These are phyloP conservation scores for Julus scandinavius DNA, from an alignment of 2,888 invertebrate genomes.

Conservation along the genomic window DNA sequence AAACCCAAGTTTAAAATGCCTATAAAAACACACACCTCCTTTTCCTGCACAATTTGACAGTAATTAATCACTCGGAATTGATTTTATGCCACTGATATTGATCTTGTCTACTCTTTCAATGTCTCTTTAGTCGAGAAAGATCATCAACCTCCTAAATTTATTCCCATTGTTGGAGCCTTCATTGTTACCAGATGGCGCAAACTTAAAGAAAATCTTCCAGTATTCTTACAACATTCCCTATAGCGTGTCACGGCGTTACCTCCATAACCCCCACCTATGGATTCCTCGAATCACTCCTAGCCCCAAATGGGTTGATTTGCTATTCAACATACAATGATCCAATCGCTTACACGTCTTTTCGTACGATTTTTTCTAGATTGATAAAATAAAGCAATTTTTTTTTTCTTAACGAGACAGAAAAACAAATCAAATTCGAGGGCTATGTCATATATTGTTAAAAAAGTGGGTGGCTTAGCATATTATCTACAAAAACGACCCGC, in stretches of 20 bases:
- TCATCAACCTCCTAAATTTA: conserved; percentile 54
- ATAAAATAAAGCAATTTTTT: conserved; percentile 42
- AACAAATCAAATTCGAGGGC: conserved; percentile 43
- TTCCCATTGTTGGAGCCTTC: conserved; percentile 49
- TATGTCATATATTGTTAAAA: background rate
- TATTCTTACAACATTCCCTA: conserved; percentile 51
- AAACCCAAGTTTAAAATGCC: conserved; percentile 45
- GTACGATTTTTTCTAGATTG: conserved; percentile 38
- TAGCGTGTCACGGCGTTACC: conserved; percentile 44
- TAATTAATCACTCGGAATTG: conserved; percentile 56
- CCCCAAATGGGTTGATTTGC: conserved; percentile 45
- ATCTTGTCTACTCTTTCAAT: conserved; percentile 54
- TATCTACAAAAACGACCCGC: conserved; percentile 15
- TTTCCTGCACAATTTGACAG: conserved; percentile 54
- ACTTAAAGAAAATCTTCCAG: conserved; percentile 49
- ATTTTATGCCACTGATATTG: conserved; percentile 56
- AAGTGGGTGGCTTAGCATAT: conserved; percentile 31
- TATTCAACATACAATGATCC: conserved; percentile 46
- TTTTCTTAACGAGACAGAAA: conserved; percentile 36
- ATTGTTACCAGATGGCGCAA: conserved; percentile 49
- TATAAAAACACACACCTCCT: conserved; percentile 51
- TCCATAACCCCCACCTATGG: conserved; percentile 46
- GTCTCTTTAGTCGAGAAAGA: conserved; percentile 55
- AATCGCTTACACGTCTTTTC: conserved; percentile 29
- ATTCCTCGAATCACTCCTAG: conserved; percentile 35